phyloP scores from a whole-genome alignment of 2,113 vertebrate genomes.

The Paedocypris sp. region DNA sequence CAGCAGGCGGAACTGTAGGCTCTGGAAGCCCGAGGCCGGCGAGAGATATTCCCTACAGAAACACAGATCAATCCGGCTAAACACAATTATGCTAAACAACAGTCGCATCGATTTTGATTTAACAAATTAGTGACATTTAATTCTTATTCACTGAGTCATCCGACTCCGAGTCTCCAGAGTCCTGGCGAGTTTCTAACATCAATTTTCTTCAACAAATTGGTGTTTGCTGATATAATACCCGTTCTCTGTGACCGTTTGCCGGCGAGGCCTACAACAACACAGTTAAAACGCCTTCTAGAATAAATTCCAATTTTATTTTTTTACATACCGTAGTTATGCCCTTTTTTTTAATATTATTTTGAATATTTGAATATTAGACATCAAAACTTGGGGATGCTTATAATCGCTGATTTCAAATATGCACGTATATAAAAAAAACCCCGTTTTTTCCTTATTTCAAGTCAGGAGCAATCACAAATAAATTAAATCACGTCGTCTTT shows the following conservation, averaged over 20 bases:
- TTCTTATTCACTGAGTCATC: neutral
- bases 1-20: conserved; percentile 84
- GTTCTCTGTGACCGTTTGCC: neutral
- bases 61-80: conserved; percentile 1
- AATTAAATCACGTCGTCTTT: no score
- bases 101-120: conserved; percentile 5
- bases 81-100: neutral
- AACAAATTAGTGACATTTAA: conserved; percentile 8
- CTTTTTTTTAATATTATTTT: no score
- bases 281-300: no score
- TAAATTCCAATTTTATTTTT: no score
- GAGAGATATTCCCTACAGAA: conserved; percentile 73
- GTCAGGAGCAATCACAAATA: no score
- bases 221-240: neutral
- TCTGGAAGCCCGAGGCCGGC: conserved; percentile 91
- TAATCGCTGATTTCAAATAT: no score
- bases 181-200: neutral
- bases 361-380: no score
- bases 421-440: no score
- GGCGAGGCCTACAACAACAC: no score
- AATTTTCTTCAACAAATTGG: neutral
- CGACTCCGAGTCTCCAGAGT: neutral
- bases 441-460: no score
- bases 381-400: no score
- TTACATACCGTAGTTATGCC: no score